A percentile compares a stretch with the other conserved stretches of the same genome.
phyloP scores from a whole-genome alignment of 2,797 vertebrate species.

The Gymnodraco acuticeps region DNA sequence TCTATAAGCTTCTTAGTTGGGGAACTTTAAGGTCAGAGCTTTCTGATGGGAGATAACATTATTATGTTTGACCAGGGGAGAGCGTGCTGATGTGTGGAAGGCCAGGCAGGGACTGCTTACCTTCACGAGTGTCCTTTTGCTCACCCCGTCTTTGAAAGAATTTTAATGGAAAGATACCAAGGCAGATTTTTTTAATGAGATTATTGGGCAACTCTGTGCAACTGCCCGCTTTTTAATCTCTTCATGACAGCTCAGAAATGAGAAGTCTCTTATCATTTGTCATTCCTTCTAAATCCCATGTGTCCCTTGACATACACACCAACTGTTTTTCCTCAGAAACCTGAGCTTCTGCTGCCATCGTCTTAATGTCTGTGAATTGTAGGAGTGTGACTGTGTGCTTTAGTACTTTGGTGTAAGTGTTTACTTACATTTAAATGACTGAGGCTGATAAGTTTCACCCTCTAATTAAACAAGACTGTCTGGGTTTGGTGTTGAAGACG shows the following conservation, averaged over 20 bases:
- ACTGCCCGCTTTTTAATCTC: conserved; percentile 72
- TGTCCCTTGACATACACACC: conserved; percentile 43
- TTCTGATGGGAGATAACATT: conserved; percentile 62
- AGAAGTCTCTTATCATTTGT: conserved; percentile 70
- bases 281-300: conserved; percentile 69
- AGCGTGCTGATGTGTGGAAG: conserved; percentile 47
- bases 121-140: conserved; percentile 49
- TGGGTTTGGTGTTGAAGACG: conserved; percentile 55
- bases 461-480: conserved; percentile 68
- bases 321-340: conserved; percentile 57
- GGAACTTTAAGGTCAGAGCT: conserved; percentile 64
- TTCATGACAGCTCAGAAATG: conserved; percentile 68
- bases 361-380: conserved; percentile 43
- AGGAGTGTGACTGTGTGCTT: conserved; percentile 51
- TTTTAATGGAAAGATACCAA: conserved; percentile 74
- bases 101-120: conserved; percentile 39
- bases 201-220: conserved; percentile 63
- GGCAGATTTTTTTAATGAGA: conserved; percentile 72
- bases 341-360: conserved; percentile 30
- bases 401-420: conserved; percentile 36
- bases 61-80: conserved; percentile 49
- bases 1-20: conserved; percentile 76
- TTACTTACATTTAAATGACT: conserved; percentile 57
- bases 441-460: conserved; percentile 47
- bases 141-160: conserved; percentile 62